Conservation (phyloP, 2,113 vertebrate genomes). For the Holacanthus passer region DNA sequence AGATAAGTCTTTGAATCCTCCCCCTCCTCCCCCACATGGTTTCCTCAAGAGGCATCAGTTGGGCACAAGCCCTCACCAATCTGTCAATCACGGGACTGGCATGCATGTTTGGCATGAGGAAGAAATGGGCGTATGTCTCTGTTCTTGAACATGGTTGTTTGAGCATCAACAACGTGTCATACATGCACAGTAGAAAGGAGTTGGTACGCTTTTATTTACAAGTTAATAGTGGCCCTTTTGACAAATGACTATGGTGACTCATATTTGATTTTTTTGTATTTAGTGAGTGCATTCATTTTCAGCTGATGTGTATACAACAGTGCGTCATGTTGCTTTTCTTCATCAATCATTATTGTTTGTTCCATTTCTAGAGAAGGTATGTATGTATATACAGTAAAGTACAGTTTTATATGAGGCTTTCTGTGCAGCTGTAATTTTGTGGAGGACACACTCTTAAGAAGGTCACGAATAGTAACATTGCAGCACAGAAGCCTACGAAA, state of each 20-base stretch:
- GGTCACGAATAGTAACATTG: conserved; percentile 68
- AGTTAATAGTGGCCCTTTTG: background rate
- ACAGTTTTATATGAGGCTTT: conserved; percentile 6
- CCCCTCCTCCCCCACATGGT: background rate
- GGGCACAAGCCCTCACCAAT: conserved; percentile 17
- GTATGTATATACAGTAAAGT: background rate
- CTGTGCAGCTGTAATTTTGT: conserved; percentile 42
- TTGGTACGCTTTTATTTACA: too few relatives aligned
- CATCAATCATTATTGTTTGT: background rate
- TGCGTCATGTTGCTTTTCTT: background rate
- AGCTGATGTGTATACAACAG: conserved; percentile 2
- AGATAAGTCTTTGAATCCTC: conserved; percentile 43
- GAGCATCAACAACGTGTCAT: conserved; percentile 9
- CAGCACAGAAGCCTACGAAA: conserved; percentile 64
- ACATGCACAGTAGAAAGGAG: background rate
- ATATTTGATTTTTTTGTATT: conserved; percentile 20
- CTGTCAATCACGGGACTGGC: conserved; percentile 31
- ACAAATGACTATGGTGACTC: background rate
- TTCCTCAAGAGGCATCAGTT: conserved; percentile 45
- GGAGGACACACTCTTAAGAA: conserved; percentile 67
- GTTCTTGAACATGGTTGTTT: conserved; percentile 24
- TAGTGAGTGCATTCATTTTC: conserved; percentile 7
- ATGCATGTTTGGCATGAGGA: conserved; percentile 1
- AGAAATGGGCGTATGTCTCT: background rate
- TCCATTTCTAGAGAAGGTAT: conserved; percentile 36